These are phyloP conservation scores for Aphelenchoides bicaudatus DNA, from an alignment of 2,888 invertebrate species.

Conservation along the genomic window DNA sequence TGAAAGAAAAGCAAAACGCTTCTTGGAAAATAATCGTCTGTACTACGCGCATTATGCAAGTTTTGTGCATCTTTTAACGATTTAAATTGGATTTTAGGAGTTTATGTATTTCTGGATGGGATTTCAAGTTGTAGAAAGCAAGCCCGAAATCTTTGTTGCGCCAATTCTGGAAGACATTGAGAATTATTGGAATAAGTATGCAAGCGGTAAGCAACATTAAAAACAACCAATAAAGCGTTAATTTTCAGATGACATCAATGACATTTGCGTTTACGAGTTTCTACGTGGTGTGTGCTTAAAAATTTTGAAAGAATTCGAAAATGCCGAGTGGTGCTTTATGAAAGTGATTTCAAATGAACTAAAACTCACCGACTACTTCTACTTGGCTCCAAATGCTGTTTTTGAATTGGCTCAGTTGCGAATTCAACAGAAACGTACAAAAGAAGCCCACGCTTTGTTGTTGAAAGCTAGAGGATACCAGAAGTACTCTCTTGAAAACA, in stretches of 20 bases:
- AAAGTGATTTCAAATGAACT: constrained; percentile 67
- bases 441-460: constrained; percentile 71
- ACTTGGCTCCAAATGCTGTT: constrained; percentile 78
- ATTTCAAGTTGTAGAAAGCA: constrained; percentile 76
- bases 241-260: constrained; percentile 39
- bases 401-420: constrained; percentile 80
- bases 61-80: neutral
- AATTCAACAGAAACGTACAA: constrained; percentile 70
- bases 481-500: constrained; percentile 55
- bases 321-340: constrained; percentile 74
- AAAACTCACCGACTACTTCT: constrained; percentile 75
- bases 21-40: constrained; percentile 72
- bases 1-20: constrained; percentile 78
- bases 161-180: constrained; percentile 61
- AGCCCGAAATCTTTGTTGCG: constrained; percentile 61
- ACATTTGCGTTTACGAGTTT: constrained; percentile 68
- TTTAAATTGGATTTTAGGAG: constrained; percentile 66
- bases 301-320: constrained; percentile 73
- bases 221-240: neutral
- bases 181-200: constrained; percentile 34
- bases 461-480: constrained; percentile 70
- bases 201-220: constrained; percentile 21
- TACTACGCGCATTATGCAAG: constrained; percentile 73
- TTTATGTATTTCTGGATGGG: constrained; percentile 88
- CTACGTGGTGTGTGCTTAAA: constrained; percentile 79